Percentiles rank a stretch among this genome's conserved stretches.
phyloP scores from a whole-genome alignment of 2,888 invertebrate species.

The Dugesia japonica region DNA sequence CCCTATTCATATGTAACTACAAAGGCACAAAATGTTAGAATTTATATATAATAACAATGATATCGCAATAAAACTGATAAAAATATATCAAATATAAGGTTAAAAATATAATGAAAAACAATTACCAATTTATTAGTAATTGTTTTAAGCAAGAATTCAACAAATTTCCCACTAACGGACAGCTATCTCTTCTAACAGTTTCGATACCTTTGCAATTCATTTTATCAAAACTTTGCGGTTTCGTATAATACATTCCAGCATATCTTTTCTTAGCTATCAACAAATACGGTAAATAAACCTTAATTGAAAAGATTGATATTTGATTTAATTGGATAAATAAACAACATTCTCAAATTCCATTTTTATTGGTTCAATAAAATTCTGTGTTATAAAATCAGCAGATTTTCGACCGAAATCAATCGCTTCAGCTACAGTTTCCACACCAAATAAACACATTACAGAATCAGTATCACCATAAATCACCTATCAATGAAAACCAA shows the following conservation, averaged over 20 bases:
- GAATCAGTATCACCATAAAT: constrained; percentile 99
- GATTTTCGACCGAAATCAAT: constrained; percentile 87
- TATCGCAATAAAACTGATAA: no score
- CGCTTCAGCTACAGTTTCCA: constrained; percentile 69
- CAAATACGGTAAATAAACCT: constrained; percentile 88
- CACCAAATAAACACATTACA: constrained; percentile 97
- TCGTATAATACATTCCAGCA: constrained; percentile 83
- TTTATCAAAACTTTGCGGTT: constrained; percentile 74
- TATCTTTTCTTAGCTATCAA: constrained; percentile 85
- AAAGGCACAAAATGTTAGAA: no score
- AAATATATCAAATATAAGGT: no score
- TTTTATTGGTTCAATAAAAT: constrained; percentile 86
- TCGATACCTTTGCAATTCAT: constrained; percentile 96
- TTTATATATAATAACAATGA: no score
- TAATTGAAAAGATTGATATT: constrained; percentile 21
- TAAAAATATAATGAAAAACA: background rate
- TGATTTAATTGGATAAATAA: background rate
- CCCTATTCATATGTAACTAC: no score
- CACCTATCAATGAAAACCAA: constrained; percentile 50
- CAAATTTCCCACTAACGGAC: constrained; percentile 84
- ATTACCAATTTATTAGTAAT: constrained; percentile 47
- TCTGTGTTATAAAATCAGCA: constrained; percentile 71
- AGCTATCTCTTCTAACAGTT: constrained; percentile 90
- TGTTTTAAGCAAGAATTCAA: constrained; percentile 89
- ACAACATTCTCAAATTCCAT: constrained; percentile 84